phyloP scores from a whole-genome alignment of 1,140 invertebrate genomes.

The Copidosoma floridanum region DNA sequence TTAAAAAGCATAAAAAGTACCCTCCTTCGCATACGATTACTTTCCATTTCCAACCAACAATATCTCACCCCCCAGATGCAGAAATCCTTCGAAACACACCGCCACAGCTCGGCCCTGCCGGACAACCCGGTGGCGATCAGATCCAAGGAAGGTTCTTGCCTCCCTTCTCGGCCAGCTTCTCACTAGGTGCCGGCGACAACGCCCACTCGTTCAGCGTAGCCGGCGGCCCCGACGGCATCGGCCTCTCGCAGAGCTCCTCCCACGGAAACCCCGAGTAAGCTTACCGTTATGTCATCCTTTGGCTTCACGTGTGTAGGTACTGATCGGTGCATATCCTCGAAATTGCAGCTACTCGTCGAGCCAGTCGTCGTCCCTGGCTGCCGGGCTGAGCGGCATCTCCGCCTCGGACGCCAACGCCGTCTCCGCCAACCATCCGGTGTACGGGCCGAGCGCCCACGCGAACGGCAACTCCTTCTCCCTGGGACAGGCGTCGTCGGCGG shows the following conservation, averaged over 20 bases:
- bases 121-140: conserved; percentile 25
- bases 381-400: conserved; percentile 39
- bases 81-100: conserved; percentile 44
- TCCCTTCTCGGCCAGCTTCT: conserved; percentile 46
- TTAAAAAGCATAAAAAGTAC: too few species aligned
- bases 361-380: conserved; percentile 42
- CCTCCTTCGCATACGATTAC: too few species aligned
- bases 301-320: too few species aligned
- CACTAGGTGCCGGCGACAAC: conserved; percentile 36
- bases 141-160: conserved; percentile 40
- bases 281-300: neutral
- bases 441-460: conserved; percentile 31
- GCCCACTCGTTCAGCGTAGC: conserved; percentile 46
- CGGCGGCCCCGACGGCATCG: conserved; percentile 40
- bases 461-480: conserved; percentile 40
- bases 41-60: too few species aligned
- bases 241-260: conserved; percentile 46
- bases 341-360: conserved; percentile 37
- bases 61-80: too few species aligned
- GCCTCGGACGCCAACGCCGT: conserved; percentile 38
- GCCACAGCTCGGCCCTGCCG: conserved; percentile 34
- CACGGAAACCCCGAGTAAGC: conserved; percentile 34
- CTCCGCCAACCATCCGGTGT: conserved; percentile 34
- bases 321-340: too few species aligned
- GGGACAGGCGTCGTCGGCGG: conserved; percentile 40